Base-by-base conservation (phyloP, 2,113 vertebrate genomes). In the Charadrius vociferus region DNA sequence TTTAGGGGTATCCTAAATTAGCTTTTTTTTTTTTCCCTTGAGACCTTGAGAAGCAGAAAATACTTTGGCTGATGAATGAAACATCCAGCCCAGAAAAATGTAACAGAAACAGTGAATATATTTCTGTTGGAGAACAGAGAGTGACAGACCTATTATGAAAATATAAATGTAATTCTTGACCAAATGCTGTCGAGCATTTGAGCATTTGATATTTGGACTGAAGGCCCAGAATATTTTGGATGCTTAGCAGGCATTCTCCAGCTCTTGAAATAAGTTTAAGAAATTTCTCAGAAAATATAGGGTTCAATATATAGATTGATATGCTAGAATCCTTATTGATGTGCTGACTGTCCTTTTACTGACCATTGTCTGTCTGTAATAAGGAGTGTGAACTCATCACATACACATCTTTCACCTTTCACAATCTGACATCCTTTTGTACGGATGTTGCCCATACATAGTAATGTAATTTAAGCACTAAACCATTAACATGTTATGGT, bases 1-100 rank as follows among this genome's bases (percentile, higher is more conserved):
- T 95, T 68, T 72, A 95, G 43, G 47, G 55, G 80, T 86, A 93
- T 53, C 49, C 86, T 72, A 93, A 97, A 90, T 83, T 96, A 95
- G 30, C 9, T 49, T 85, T 75, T 75, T 67, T 41, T 41, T 41
- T 36, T 27, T 50, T 22, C 37, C 9, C 29, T 68, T 56, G 26
- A 90, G 94, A 94, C 36, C 43, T 88, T 80, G 63, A 94, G 63
- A 96, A 82, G 34, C 29, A 78, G 26, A 59, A 94, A 67, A 95
- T 79, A 74, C 50, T 88, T 95, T 71, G 63, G 39, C 49, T 4
- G 10, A 72, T 73, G 52, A 90, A 90, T 47, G 68, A 88, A 96
- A 88, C 34, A 88, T 59, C 34, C 32, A 84, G 13, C 36, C 30
- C 43, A 75, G n/a, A 63, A 90, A 88, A 95, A 90, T 47, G 3